Conservation (phyloP, 2,113 vertebrate species). For the Cyanoliseus patagonus region DNA sequence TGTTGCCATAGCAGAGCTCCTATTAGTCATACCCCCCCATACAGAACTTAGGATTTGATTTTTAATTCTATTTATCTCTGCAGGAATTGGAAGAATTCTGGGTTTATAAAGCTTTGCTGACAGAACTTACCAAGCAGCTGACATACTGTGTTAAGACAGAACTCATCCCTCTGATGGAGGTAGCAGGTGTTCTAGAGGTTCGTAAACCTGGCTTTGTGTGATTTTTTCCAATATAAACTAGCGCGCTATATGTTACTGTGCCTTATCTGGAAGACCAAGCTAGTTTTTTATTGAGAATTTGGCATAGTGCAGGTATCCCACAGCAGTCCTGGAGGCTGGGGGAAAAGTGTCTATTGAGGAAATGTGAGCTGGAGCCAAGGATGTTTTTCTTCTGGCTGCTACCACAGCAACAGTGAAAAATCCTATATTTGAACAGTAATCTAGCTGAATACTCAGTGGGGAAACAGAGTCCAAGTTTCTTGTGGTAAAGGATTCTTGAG, state of each 20-base stretch:
- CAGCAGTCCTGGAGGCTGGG: fast-evolving
- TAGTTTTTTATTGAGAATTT: background rate
- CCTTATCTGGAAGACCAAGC: background rate
- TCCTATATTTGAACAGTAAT: background rate
- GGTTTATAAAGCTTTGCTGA: slow-evolving; percentile 88
- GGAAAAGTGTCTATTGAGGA: background rate
- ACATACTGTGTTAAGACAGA: slow-evolving; percentile 92
- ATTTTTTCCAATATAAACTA: background rate
- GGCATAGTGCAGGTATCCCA: background rate
- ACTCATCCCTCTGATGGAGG: slow-evolving; percentile 95
- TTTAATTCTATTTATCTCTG: background rate
- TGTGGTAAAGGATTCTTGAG: background rate
- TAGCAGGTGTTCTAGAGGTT: slow-evolving; percentile 92
- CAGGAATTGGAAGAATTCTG: slow-evolving; percentile 96
- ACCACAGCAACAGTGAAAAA: background rate
- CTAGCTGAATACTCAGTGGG: background rate
- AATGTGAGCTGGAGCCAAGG: background rate
- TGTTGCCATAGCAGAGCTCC: background rate
- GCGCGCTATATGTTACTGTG: background rate
- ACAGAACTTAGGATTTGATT: background rate
- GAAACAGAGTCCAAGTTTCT: background rate
- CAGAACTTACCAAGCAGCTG: slow-evolving; percentile 85
- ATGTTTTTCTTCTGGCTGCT: background rate
- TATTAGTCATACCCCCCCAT: background rate
- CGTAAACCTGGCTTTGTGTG: background rate